Base-by-base conservation (phyloP, 2,113 vertebrate species). In the Edolisoma coerulescens region DNA sequence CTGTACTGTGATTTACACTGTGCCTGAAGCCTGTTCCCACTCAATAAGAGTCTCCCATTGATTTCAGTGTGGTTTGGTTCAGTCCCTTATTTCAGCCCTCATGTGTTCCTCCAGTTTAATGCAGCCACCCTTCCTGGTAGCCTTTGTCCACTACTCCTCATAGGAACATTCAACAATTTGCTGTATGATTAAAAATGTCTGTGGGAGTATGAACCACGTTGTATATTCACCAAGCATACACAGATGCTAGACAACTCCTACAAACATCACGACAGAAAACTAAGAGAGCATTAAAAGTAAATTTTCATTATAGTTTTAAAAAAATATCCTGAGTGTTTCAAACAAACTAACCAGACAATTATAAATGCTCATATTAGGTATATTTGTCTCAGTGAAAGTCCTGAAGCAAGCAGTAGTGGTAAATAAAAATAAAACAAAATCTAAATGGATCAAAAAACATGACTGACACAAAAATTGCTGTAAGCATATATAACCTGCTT, bases 341-440 rank as follows among this genome's bases (percentile, higher is more conserved):
- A 78, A 56, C 19, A 54, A 93, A 52, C 3, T 26, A 77, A 23
- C 6, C 22, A 74, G 52, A 57, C 7, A 41, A 68, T 86, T 84
- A 28, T 54, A 76, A 87, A 69, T 49, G 47, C 8, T 54, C 2
- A 0, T 21, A 14, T 41, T 57, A 65, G 18, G 49, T 16, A 33
- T 59, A 94, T 45, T 85, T 14, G 9, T 24, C 32, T 47, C 42
- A 54, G 14, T 30, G 24, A 16, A 75, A 76, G 30, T 50, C 14
- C 50, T 73, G 37, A 32, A 68, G 18, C 60, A 89, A 89, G 30
- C 6, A 71, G 7, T 60, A 74, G 41, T 47, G 22, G 14, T 49
- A 87, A 91, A 84, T 42, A 87, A 89, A 91, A 90, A 85, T 53
- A 91, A 87, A 95, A 50, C 32, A 87, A 78, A 57, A 47, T 56